Evolutionary conservation across 92 coral and sea anemone species (phyloP).

Genomic region (Phenganax stokvisi): DNA sequence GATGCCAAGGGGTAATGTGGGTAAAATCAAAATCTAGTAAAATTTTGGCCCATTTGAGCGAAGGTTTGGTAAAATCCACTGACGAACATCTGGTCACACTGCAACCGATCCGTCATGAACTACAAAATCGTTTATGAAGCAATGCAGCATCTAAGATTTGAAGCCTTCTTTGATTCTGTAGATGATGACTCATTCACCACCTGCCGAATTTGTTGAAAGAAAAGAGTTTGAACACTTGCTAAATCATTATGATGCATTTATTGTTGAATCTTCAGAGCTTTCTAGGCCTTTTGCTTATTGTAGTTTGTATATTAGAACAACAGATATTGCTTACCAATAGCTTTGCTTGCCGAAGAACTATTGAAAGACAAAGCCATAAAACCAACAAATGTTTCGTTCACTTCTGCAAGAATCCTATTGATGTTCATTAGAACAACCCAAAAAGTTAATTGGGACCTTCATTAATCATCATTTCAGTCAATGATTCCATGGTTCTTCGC

Average conservation of each 20-base stretch:
- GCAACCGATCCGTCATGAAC: neutral
- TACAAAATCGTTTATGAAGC: neutral
- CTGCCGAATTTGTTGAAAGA: neutral
- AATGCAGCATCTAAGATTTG: neutral
- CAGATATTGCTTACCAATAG: too few relatives aligned
- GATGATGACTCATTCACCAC: neutral
- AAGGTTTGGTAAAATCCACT: too few relatives aligned
- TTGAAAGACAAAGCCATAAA: too few relatives aligned
- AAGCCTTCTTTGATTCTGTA: neutral
- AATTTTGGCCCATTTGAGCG: too few relatives aligned
- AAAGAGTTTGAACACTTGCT: slow-evolving; percentile 16
- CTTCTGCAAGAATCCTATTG: neutral
- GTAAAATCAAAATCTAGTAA: too few relatives aligned
- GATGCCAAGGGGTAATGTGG: too few relatives aligned
- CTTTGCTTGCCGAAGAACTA: too few relatives aligned
- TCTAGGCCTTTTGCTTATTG: slow-evolving; percentile 14
- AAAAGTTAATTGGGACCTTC: slow-evolving; percentile 6
- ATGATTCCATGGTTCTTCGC: too few relatives aligned
- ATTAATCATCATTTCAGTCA: neutral
- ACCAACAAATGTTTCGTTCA: too few relatives aligned
- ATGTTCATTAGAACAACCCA: neutral
- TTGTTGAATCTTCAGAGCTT: slow-evolving; percentile 9
- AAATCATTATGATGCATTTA: slow-evolving; percentile 34
- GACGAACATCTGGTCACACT: too few relatives aligned
- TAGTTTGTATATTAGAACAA: slow-evolving; percentile 19